A percentile compares a stretch with the other conserved stretches of the same genome.
Evolutionary conservation across 2,797 vertebrate species (phyloP).

Genomic region (Gymnothorax reevesii): DNA sequence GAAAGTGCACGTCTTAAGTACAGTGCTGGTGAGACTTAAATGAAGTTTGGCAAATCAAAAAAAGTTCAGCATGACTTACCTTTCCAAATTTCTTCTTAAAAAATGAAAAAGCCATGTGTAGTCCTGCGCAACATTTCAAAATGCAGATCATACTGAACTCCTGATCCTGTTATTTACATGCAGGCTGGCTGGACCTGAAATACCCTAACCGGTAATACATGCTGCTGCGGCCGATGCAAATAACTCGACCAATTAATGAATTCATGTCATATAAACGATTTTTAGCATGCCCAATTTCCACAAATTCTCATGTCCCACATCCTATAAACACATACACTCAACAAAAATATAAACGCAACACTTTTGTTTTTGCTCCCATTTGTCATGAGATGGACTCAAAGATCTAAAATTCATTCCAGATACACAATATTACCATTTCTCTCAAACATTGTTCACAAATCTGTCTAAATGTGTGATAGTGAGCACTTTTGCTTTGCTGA

Average conservation of each 20-base stretch:
- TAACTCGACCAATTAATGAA: background rate
- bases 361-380: too few species aligned
- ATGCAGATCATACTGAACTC: background rate
- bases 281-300: background rate
- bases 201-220: background rate
- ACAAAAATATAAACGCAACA: too few species aligned
- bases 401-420: too few species aligned
- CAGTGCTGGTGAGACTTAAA: background rate
- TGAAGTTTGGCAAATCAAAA: background rate
- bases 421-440: too few species aligned
- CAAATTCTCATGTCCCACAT: background rate
- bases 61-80: background rate
- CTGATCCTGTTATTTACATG: background rate
- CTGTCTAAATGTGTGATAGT: too few species aligned
- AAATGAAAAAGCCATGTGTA: slow-evolving; percentile 2
- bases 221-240: slow-evolving; percentile 1
- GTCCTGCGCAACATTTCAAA: background rate
- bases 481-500: too few species aligned
- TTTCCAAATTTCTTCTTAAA: background rate
- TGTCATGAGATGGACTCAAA: too few species aligned
- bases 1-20: background rate
- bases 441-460: too few species aligned
- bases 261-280: background rate
- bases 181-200: background rate
- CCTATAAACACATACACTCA: background rate